phyloP scores from a whole-genome alignment of 2,888 invertebrate species.

The Thelaira solivaga region DNA sequence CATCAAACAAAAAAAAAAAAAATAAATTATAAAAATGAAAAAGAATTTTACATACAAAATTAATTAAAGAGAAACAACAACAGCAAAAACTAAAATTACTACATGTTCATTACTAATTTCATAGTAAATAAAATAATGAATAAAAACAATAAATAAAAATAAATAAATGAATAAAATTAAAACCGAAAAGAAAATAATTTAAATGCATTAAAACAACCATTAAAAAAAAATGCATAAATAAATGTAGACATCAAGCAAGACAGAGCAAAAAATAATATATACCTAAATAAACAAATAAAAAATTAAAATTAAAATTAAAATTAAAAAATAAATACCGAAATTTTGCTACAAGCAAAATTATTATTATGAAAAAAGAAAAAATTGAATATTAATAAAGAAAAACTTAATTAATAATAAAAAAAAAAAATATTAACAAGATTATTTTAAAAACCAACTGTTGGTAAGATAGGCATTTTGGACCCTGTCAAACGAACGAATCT shows the following conservation, averaged over 20 bases:
- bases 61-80: conserved; percentile 30
- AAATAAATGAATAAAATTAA: conserved; percentile 40
- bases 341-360: conserved; percentile 69
- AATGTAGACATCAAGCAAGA: conserved; percentile 64
- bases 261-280: no score
- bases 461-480: no score
- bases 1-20: conserved; percentile 47
- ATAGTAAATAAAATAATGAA: no score
- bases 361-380: conserved; percentile 64
- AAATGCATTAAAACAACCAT: conserved; percentile 48
- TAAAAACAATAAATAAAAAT: conserved; percentile 15
- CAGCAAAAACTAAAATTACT: conserved; percentile 41
- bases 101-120: conserved; percentile 57
- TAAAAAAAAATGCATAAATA: conserved; percentile 62
- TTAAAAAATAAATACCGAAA: conserved; percentile 58
- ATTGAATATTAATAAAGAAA: conserved; percentile 58
- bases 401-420: conserved; percentile 59
- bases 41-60: conserved; percentile 53
- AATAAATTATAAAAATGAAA: no score
- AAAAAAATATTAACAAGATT: conserved; percentile 28
- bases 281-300: conserved; percentile 33
- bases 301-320: conserved; percentile 49
- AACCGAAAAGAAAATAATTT: conserved; percentile 33
- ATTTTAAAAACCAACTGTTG: neutral
- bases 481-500: no score